Evolutionary conservation across 1,140 invertebrate genomes (phyloP), one percentile per base, ranked within the genome.

Genomic region (Asbolus verrucosus): DNA sequence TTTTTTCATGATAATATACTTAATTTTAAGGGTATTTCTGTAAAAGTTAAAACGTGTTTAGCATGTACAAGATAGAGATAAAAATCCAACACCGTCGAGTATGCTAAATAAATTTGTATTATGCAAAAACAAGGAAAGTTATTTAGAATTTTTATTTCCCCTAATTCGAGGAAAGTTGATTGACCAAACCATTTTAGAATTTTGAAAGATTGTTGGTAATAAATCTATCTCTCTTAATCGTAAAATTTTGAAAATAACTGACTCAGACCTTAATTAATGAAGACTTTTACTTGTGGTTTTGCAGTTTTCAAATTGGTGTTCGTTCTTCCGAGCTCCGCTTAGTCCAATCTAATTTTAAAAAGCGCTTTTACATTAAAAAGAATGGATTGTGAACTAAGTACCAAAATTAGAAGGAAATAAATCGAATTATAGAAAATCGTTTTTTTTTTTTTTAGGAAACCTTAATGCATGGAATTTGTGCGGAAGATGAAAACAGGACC

Each of bases 31-130:
- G 46, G 46, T 54, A 21, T 24, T 54, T 54, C 21, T 54, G 24
- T 24, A 54, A 54, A 54, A 54, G 46, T 54, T 54, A 54, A 54
- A 54, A 54, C 46, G 46, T 54, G 46, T 54, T 54, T 54, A 54
- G 46, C 24, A 54, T 54, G 21, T 54, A 54, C 46, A 54, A 54
- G 21, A 54, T 54, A 27, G 11, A 54, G 46, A 54, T 54, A 54
- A 54, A 54, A 54, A 24, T 21, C 46, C 19, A 46, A n/a, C 41
- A 54, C 19, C 46, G 46, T 11, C 19, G 46, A 21, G 19, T 27
- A 27, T 13, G 46, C 46, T 54, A 54, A 54, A 54, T 16, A 54
- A 54, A 54, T 54, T 54, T 30, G 46, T 54, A 24, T 54, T 54
- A 27, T 54, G 46, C 27, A 54, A 54, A 54, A 54, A 54, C 46